phyloP scores from a whole-genome alignment of 2,113 vertebrate species.

The Passer domesticus region DNA sequence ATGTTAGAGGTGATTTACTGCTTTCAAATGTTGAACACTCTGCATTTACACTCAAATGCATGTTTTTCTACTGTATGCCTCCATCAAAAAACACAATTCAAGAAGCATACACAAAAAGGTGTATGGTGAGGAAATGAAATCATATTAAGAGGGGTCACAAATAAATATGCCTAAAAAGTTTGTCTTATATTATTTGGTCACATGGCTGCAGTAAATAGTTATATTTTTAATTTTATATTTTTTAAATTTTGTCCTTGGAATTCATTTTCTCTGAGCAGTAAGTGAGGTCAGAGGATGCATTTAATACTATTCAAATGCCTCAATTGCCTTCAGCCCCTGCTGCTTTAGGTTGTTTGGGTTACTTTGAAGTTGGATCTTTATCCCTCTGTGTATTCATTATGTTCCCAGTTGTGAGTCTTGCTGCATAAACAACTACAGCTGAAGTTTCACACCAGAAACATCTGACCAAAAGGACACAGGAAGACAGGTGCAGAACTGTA shows the following conservation, averaged over 20 bases:
- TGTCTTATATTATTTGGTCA: not conserved
- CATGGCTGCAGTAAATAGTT: not conserved
- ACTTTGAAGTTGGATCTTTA: not conserved
- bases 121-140: not conserved
- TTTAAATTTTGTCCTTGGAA: not conserved
- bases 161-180: not conserved
- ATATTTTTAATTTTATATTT: not conserved
- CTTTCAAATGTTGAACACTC: not conserved
- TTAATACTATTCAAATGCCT: not conserved
- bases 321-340: not conserved
- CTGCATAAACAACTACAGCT: not conserved
- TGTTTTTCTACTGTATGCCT: not conserved
- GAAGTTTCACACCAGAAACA: not conserved
- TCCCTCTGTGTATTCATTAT: not conserved
- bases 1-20: not conserved
- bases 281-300: not conserved
- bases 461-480: not conserved
- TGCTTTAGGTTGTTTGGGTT: not conserved
- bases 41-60: not conserved
- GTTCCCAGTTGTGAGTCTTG: not conserved
- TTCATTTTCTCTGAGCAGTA: not conserved
- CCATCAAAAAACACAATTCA: not conserved
- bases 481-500: not conserved
- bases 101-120: not conserved
- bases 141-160: not conserved